Conservation (phyloP, 2,113 vertebrate species). For the Gila orcuttii region DNA sequence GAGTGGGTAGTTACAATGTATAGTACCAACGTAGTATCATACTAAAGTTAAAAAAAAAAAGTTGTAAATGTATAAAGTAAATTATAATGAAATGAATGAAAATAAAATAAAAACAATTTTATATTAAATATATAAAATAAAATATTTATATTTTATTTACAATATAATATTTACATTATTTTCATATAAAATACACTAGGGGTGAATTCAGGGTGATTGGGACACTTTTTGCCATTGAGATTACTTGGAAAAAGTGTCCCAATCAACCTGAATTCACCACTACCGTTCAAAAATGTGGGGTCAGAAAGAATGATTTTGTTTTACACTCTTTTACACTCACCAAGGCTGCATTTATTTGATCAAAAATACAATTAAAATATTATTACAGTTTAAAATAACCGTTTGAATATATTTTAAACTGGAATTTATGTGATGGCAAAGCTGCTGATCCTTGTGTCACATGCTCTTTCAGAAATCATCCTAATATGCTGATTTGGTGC, state of each 20-base stretch:
- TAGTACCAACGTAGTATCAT: background rate
- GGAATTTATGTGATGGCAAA: background rate
- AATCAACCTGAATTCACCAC: too few species aligned
- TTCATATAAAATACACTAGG: background rate
- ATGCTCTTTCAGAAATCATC: background rate
- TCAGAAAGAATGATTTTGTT: too few species aligned
- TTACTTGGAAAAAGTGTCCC: too few species aligned
- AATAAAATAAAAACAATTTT: background rate
- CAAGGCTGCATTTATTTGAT: background rate
- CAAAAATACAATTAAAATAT: too few species aligned
- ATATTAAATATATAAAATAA: background rate
- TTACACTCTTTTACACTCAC: background rate
- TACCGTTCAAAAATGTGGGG: too few species aligned
- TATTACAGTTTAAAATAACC: too few species aligned
- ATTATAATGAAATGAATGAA: background rate
- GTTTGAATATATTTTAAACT: background rate
- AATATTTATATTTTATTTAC: background rate
- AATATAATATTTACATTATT: background rate
- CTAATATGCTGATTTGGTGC: background rate
- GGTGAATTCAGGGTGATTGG: too few species aligned
- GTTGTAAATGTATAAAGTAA: background rate
- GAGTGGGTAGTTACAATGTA: background rate
- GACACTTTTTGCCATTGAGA: too few species aligned
- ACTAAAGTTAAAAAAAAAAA: background rate
- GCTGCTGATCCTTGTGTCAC: background rate